These are phyloP conservation scores for Gambusia affinis DNA, from an alignment of 2,113 vertebrate genomes.

Conservation along the genomic window DNA sequence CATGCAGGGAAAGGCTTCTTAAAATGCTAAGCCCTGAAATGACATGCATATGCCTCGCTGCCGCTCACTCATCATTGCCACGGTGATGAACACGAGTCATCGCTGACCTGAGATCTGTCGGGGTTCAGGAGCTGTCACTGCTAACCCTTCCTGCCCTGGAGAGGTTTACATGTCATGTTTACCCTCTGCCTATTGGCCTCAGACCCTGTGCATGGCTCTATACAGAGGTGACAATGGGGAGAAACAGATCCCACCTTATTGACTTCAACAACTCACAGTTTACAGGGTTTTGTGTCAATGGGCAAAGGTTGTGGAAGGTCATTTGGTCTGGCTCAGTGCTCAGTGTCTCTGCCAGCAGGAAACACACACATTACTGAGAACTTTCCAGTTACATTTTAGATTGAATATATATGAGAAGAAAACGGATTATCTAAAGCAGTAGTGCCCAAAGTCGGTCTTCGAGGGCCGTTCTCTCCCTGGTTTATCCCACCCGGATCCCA, in stretches of 20 bases:
- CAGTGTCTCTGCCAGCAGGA: slow-evolving; percentile 31
- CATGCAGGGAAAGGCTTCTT: slow-evolving; percentile 15
- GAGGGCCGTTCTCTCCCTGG: too few relatives aligned
- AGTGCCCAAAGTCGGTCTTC: too few relatives aligned
- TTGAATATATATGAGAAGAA: background rate
- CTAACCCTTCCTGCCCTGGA: slow-evolving; percentile 51
- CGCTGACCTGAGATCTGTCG: background rate
- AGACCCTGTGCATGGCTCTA: slow-evolving; percentile 18
- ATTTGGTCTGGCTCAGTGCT: slow-evolving; percentile 57
- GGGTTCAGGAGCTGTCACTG: slow-evolving; percentile 17
- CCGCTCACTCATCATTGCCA: background rate
- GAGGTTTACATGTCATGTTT: slow-evolving; percentile 17
- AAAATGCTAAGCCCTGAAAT: background rate
- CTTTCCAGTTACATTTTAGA: background rate
- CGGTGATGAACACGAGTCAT: background rate
- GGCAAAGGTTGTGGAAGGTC: slow-evolving; percentile 43
- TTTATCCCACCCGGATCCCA: too few relatives aligned
- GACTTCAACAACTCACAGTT: background rate
- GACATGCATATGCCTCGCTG: slow-evolving; percentile 25
- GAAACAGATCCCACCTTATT: background rate
- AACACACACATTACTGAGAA: background rate
- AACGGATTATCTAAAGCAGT: too few relatives aligned
- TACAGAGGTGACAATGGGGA: background rate
- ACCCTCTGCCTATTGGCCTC: slow-evolving; percentile 52
- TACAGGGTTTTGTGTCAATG: slow-evolving; percentile 33